These are phyloP conservation scores for Tetanocera ferruginea DNA, from an alignment of 2,888 invertebrate species.

Conservation along the genomic window DNA sequence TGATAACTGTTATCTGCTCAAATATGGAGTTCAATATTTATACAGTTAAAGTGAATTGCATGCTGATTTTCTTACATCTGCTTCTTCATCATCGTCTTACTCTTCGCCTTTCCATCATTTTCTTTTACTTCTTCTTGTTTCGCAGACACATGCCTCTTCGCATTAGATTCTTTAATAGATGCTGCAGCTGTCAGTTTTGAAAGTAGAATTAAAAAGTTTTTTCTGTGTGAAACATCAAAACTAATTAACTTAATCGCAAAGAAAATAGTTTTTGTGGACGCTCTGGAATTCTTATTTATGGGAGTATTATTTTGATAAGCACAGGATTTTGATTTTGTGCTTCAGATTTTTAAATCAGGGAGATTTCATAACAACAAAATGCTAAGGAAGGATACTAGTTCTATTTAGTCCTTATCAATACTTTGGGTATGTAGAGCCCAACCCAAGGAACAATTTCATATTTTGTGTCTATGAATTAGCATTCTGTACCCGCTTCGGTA, in stretches of 20 bases:
- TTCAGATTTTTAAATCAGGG: too few relatives aligned
- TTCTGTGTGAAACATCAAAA: constrained; percentile 3
- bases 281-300: background rate
- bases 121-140: background rate
- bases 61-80: background rate
- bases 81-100: background rate
- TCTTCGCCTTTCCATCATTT: too few relatives aligned
- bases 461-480: too few relatives aligned
- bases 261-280: background rate
- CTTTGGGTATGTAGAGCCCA: too few relatives aligned
- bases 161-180: background rate
- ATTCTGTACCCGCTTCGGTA: too few relatives aligned
- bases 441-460: too few relatives aligned
- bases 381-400: too few relatives aligned
- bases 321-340: background rate
- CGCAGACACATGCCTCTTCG: background rate
- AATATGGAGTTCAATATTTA: constrained; percentile 25
- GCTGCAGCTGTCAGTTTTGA: constrained; percentile 22
- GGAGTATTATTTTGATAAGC: background rate
- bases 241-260: constrained; percentile 22
- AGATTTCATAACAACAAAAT: too few relatives aligned
- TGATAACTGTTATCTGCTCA: constrained; percentile 43
- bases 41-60: constrained; percentile 26
- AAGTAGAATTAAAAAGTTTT: constrained; percentile 23
- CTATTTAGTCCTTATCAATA: too few relatives aligned